Percentiles rank a stretch among this genome's conserved stretches.
phyloP scores from a whole-genome alignment of 2,113 vertebrate species.

The Sinocyclocheilus grahami region DNA sequence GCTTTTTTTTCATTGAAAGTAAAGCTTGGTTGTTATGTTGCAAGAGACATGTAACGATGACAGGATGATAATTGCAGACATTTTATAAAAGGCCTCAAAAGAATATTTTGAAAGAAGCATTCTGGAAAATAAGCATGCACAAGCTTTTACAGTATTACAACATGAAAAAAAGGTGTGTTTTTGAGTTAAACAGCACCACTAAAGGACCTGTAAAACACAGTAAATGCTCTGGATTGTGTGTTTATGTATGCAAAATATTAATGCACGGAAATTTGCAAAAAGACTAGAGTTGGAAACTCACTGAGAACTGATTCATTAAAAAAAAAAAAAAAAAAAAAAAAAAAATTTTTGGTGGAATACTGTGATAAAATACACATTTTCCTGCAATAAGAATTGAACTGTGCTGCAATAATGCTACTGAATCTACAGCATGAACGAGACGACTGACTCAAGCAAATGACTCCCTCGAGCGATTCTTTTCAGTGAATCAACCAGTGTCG shows the following conservation, averaged over 20 bases:
- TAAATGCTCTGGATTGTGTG: background rate
- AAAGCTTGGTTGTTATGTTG: background rate
- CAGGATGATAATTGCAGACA: constrained; percentile 11
- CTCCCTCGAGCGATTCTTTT: background rate
- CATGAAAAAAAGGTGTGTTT: background rate
- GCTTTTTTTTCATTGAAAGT: background rate
- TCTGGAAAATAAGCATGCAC: background rate
- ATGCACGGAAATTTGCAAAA: background rate
- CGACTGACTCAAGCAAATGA: background rate
- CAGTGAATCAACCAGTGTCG: background rate
- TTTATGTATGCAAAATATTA: background rate
- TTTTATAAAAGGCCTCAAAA: background rate
- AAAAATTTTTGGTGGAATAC: background rate
- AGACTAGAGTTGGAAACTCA: background rate
- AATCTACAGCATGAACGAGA: background rate
- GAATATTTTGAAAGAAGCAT: background rate
- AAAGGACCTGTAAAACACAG: background rate
- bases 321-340: too few relatives aligned
- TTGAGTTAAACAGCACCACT: background rate
- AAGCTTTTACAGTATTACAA: background rate
- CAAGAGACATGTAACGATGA: constrained; percentile 7
- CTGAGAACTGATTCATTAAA: background rate
- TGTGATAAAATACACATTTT: background rate
- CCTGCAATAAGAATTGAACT: background rate
- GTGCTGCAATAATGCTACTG: background rate